A percentile compares a stretch with the other conserved stretches of the same genome.
phyloP scores from a whole-genome alignment of 2,888 invertebrate species.

The Temnothorax ravouxi region DNA sequence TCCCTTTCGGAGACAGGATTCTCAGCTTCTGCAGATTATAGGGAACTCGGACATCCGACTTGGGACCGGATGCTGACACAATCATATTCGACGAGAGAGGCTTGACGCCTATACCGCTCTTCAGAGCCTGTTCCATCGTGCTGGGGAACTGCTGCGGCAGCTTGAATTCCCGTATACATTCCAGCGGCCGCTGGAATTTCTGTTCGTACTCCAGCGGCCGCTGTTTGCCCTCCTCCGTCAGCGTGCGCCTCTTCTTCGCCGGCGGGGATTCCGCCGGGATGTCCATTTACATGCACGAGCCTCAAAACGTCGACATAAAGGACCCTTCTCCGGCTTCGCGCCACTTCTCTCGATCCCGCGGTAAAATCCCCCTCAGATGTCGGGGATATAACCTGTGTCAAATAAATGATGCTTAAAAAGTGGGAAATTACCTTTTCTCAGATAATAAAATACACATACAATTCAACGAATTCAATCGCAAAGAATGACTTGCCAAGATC shows the following conservation, averaged over 20 bases:
- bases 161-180: constrained; percentile 75
- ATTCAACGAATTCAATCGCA: not conserved
- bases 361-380: constrained; percentile 14
- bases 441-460: not conserved
- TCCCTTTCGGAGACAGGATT: constrained; percentile 78
- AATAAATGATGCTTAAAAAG: not conserved
- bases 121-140: constrained; percentile 38
- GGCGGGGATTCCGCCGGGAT: not conserved
- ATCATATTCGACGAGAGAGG: no score
- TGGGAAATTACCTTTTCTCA: not conserved
- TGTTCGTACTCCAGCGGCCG: constrained; percentile 63
- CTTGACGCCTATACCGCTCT: not conserved
- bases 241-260: not conserved
- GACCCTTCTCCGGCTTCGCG: not conserved
- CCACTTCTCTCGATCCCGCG: not conserved
- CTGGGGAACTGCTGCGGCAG: constrained; percentile 79
- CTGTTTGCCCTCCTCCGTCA: no score
- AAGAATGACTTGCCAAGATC: not conserved
- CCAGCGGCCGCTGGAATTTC: constrained; percentile 68
- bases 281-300: constrained; percentile 57
- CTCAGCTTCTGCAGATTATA: constrained; percentile 75
- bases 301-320: not conserved
- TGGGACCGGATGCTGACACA: not conserved
- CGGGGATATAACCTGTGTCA: not conserved
- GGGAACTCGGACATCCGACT: not conserved